These are phyloP conservation scores for Heliconius hermathena DNA, from an alignment of 1,140 invertebrate genomes.

Conservation along the genomic window DNA sequence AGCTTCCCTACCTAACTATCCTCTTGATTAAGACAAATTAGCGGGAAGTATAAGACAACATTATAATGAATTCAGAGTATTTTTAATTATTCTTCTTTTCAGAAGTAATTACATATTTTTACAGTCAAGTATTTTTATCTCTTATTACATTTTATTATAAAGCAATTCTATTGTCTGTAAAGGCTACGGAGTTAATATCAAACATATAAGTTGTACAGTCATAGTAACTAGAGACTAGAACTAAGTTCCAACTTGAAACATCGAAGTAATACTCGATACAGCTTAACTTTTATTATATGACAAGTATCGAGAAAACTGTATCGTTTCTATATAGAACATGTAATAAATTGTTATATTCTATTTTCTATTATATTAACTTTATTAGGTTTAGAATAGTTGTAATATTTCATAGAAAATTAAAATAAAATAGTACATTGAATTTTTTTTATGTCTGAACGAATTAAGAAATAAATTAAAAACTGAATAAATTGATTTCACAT, in stretches of 20 bases:
- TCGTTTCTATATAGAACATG: background rate
- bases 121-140: no score
- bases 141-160: background rate
- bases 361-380: background rate
- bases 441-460: no score
- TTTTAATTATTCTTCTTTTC: no score
- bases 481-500: no score
- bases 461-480: no score
- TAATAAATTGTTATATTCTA: background rate
- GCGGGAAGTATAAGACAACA: no score
- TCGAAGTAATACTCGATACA: constrained; percentile 4
- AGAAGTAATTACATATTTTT: no score
- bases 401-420: background rate
- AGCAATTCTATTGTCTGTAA: background rate
- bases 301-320: background rate
- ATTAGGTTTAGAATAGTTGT: background rate
- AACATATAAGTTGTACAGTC: background rate
- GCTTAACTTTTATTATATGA: constrained; percentile 9
- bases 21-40: no score
- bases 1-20: no score
- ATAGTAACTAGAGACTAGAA: background rate
- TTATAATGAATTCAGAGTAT: no score
- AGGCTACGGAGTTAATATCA: background rate
- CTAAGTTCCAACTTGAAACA: constrained; percentile 8
- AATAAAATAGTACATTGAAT: no score